phyloP scores from a whole-genome alignment of 2,113 vertebrate genomes.

The Rhinogobius similis region DNA sequence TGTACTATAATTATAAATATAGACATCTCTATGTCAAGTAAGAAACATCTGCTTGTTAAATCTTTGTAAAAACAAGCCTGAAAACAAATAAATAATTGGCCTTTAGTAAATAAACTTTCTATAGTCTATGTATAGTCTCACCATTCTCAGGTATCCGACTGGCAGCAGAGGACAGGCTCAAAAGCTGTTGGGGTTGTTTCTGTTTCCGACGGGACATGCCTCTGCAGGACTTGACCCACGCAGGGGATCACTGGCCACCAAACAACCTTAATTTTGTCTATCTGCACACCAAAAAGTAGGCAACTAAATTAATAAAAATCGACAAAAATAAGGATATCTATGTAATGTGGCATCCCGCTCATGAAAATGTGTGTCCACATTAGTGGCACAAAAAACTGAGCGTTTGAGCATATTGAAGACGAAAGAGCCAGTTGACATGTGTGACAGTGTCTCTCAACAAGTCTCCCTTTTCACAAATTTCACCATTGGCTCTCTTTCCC shows the following conservation, averaged over 20 bases:
- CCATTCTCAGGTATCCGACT: conserved; percentile 70
- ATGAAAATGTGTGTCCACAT: conserved; percentile 34
- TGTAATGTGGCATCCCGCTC: conserved; percentile 24
- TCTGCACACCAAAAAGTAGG: conserved; percentile 61
- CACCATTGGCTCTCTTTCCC: conserved; percentile 55
- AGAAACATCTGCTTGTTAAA: background rate
- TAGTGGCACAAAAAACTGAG: conserved; percentile 47
- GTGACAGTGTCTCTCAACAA: conserved; percentile 70
- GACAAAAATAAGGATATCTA: conserved; percentile 11
- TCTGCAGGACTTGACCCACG: conserved; percentile 54
- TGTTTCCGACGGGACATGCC: conserved; percentile 79
- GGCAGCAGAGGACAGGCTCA: conserved; percentile 64
- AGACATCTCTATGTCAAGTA: background rate
- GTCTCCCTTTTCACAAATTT: conserved; percentile 63
- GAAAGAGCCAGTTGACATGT: conserved; percentile 54
- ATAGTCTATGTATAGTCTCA: conserved; percentile 64
- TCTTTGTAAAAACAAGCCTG: background rate
- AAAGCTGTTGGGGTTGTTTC: conserved; percentile 76
- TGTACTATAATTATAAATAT: background rate
- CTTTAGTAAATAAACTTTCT: conserved; percentile 18
- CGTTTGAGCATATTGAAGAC: conserved; percentile 24
- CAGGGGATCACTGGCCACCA: conserved; percentile 56
- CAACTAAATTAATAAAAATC: conserved; percentile 49
- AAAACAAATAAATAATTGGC: conserved; percentile 3
- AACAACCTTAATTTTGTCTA: conserved; percentile 58